A percentile compares a stretch with the other conserved stretches of the same genome.
These are phyloP conservation scores for Anastrepha obliqua DNA, from an alignment of 1,140 invertebrate genomes.

Conservation along the genomic window DNA sequence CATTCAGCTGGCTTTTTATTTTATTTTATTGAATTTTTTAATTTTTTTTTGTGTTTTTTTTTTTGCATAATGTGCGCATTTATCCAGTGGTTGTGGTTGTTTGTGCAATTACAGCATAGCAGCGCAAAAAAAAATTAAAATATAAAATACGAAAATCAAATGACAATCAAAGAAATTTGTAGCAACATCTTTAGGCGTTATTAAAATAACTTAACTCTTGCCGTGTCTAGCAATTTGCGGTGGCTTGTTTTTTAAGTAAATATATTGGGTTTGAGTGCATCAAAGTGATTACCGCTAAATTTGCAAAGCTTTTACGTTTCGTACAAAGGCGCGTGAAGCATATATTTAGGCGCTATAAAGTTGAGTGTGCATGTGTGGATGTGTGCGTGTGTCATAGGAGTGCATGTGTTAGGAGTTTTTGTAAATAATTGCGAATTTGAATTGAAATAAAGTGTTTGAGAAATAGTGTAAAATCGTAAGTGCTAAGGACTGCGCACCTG, in stretches of 20 bases:
- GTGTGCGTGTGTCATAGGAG: background rate
- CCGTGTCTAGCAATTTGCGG: background rate
- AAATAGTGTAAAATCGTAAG: background rate
- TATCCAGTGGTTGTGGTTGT: background rate
- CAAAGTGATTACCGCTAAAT: too few relatives aligned
- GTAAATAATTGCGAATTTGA: background rate
- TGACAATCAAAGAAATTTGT: background rate
- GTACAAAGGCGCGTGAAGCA: background rate
- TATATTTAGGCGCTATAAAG: background rate
- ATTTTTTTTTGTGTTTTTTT: slow-evolving; percentile 24
- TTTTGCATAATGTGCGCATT: background rate
- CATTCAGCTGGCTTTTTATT: slow-evolving; percentile 80
- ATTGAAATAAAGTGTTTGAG: slow-evolving; percentile 59
- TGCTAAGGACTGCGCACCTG: background rate
- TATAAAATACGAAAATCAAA: background rate
- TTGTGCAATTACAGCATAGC: slow-evolving; percentile 1
- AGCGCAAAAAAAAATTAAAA: slow-evolving; percentile 44
- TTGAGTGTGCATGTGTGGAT: background rate
- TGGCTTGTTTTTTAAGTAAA: too few relatives aligned
- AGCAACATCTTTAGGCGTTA: background rate
- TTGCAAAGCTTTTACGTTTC: background rate
- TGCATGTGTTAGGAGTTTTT: background rate
- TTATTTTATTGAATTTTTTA: slow-evolving; percentile 13
- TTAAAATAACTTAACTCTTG: background rate
- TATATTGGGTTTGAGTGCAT: background rate